Conservation (phyloP, 2,888 invertebrate genomes). For the Callyntrura guangdongensis region DNA sequence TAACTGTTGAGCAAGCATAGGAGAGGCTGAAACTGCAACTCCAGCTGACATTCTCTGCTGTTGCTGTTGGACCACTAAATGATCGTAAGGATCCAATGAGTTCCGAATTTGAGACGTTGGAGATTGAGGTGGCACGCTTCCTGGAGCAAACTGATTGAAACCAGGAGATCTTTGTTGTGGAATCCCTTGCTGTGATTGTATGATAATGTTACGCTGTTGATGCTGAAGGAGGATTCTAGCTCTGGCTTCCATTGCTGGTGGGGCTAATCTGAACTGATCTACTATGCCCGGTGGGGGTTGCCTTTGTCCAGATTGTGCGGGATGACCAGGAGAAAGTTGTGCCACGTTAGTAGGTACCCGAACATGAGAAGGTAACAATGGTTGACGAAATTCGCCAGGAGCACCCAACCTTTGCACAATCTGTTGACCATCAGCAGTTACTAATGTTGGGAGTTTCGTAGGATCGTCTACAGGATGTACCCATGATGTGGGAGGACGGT, state of each 20-base stretch:
- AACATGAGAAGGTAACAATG: constrained; percentile 82
- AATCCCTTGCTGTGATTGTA: constrained; percentile 84
- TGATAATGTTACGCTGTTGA: constrained; percentile 84
- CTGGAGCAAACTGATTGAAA: constrained; percentile 59
- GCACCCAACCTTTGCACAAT: constrained; percentile 62
- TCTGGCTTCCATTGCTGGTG: constrained; percentile 71
- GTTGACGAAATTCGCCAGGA: constrained; percentile 82
- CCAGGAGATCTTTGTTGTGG: constrained; percentile 50
- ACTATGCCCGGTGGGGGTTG: constrained; percentile 25
- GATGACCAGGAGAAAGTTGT: constrained; percentile 58
- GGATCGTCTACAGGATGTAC: constrained; percentile 67
- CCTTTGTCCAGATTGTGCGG: constrained; percentile 41
- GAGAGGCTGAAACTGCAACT: constrained; percentile 79
- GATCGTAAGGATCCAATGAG: constrained; percentile 86
- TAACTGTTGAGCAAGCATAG: constrained; percentile 84
- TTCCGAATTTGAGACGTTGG: constrained; percentile 83
- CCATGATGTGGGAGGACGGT: constrained; percentile 74
- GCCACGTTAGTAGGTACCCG: constrained; percentile 75
- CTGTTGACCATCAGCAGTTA: constrained; percentile 66
- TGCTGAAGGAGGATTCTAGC: constrained; percentile 83
- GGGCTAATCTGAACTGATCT: constrained; percentile 63
- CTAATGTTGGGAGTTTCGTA: constrained; percentile 59
- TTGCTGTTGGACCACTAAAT: constrained; percentile 86
- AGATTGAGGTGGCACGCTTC: constrained; percentile 41
- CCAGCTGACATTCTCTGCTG: constrained; percentile 80